Percentiles rank a stretch among this genome's conserved stretches.
Evolutionary conservation across 2,888 invertebrate genomes (phyloP).

Genomic region (Diloba caeruleocephala): DNA sequence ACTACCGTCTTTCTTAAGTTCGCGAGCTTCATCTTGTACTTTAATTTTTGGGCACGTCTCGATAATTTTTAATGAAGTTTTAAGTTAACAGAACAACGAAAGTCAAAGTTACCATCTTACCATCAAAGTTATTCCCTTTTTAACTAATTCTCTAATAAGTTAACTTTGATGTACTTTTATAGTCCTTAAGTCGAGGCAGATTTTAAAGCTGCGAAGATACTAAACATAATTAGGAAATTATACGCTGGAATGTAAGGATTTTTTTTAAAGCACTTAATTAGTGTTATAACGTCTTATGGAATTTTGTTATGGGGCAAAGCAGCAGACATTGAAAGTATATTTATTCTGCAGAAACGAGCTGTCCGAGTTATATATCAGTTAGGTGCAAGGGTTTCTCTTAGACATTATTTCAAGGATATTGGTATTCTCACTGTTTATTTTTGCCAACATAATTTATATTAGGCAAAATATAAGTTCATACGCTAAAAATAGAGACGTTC

Average conservation of each 20-base stretch:
- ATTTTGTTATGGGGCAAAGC: no score
- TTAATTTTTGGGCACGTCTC: constrained; percentile 41
- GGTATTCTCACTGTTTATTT: no score
- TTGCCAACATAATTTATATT: no score
- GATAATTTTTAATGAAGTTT: constrained; percentile 49
- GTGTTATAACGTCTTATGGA: constrained; percentile 30
- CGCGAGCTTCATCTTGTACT: constrained; percentile 35
- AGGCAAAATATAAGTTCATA: no score
- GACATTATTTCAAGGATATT: no score
- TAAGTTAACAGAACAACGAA: constrained; percentile 46
- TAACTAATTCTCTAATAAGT: constrained; percentile 54
- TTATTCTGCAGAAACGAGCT: no score
- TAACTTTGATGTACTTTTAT: constrained; percentile 53
- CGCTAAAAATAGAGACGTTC: no score
- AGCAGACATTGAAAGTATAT: no score
- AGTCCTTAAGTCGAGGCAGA: constrained; percentile 26
- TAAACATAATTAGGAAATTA: constrained; percentile 44
- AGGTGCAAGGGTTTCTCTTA: no score
- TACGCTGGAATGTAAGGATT: constrained; percentile 28
- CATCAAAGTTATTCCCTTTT: constrained; percentile 49
- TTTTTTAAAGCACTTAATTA: constrained; percentile 43
- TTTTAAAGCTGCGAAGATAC: constrained; percentile 37
- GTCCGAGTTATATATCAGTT: no score
- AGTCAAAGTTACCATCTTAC: constrained; percentile 45
- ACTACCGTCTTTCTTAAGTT: constrained; percentile 30